Conservation (phyloP, 2,113 vertebrate species). For the Platycercus adscitus region DNA sequence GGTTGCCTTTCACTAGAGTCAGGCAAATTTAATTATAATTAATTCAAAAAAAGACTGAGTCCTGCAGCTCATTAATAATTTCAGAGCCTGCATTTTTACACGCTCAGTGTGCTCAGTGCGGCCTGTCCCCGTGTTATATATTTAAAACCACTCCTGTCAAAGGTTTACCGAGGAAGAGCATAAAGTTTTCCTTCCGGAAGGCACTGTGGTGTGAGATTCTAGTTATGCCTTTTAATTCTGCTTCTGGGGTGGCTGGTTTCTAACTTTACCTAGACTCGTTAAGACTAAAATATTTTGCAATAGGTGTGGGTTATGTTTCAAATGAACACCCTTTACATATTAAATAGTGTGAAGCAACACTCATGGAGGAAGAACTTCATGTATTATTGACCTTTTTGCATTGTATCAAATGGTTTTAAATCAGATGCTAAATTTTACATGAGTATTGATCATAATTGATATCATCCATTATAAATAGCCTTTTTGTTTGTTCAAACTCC, state of each 20-base stretch:
- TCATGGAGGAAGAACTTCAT: conserved; percentile 40
- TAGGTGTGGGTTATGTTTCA: background rate
- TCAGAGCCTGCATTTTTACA: background rate
- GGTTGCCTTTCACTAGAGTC: background rate
- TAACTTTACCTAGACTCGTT: background rate
- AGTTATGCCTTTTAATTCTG: background rate
- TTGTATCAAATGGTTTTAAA: conserved; percentile 55
- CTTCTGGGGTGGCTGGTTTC: background rate
- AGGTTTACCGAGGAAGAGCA: background rate
- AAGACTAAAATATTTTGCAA: background rate
- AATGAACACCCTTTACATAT: background rate
- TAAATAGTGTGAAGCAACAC: background rate
- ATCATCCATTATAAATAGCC: conserved; percentile 54
- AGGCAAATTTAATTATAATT: background rate
- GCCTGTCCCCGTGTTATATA: background rate
- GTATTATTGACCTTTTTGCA: conserved; percentile 55
- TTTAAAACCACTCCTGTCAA: background rate
- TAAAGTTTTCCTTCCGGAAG: background rate
- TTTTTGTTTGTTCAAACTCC: conserved; percentile 42
- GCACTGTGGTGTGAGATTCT: rapidly evolving
- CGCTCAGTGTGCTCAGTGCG: background rate
- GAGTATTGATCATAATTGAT: conserved; percentile 71
- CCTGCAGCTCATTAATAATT: conserved; percentile 24
- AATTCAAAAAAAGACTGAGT: background rate
- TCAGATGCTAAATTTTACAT: conserved; percentile 67